Conservation (phyloP, 1,140 invertebrate species). For the Brachionus sp. region DNA sequence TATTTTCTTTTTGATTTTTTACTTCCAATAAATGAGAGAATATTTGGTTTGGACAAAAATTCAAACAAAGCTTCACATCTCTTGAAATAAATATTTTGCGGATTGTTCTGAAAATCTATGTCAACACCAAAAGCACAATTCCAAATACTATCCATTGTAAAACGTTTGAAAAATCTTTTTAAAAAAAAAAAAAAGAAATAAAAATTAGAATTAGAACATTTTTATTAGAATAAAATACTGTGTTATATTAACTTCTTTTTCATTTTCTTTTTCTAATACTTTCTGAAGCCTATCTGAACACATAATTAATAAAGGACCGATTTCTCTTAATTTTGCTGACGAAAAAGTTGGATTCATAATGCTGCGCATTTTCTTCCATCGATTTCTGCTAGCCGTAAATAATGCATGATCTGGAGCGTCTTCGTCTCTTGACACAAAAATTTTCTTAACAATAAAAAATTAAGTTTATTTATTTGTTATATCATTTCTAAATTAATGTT, state of each 20-base stretch:
- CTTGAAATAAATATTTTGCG: slow-evolving; percentile 18
- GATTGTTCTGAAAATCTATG: slow-evolving; percentile 23
- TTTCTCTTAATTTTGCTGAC: slow-evolving; percentile 63
- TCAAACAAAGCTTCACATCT: slow-evolving; percentile 6
- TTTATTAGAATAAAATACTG: slow-evolving; percentile 49
- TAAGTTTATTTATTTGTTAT: too few species aligned
- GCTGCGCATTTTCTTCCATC: slow-evolving; percentile 63
- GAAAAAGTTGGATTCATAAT: slow-evolving; percentile 66
- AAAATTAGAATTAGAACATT: slow-evolving; percentile 11
- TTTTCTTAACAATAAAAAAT: background rate
- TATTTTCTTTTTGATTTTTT: background rate
- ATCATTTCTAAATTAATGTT: too few species aligned
- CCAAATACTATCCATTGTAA: slow-evolving; percentile 44
- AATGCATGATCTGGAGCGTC: slow-evolving; percentile 46
- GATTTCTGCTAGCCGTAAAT: slow-evolving; percentile 51
- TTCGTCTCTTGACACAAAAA: slow-evolving; percentile 6
- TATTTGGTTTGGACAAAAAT: background rate
- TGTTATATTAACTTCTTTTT: slow-evolving; percentile 50
- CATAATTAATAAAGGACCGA: slow-evolving; percentile 51
- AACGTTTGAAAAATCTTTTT: background rate
- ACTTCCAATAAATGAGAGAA: background rate
- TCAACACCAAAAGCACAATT: slow-evolving; percentile 31
- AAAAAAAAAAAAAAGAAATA: background rate
- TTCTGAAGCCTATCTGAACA: slow-evolving; percentile 51
- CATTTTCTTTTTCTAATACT: slow-evolving; percentile 48